These are phyloP conservation scores for Ectropis grisescens DNA, from an alignment of 1,140 invertebrate species.

Conservation along the genomic window DNA sequence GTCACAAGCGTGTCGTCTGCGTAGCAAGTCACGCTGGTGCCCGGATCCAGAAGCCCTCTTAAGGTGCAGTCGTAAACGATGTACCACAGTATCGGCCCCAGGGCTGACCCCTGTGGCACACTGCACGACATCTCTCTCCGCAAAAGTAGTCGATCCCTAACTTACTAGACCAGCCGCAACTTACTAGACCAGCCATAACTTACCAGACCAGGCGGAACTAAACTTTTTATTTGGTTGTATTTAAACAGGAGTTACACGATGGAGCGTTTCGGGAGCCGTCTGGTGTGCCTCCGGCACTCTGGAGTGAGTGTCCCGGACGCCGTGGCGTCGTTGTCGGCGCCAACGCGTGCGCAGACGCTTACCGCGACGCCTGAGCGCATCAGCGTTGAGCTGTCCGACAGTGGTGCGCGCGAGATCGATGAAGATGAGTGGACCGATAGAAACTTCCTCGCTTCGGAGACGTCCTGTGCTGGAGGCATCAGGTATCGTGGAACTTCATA, in stretches of 20 bases:
- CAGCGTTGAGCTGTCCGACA: slow-evolving; percentile 74
- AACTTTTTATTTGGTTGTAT: no score
- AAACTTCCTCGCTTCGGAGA: slow-evolving; percentile 80
- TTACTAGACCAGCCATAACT: no score
- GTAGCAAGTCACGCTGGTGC: no score
- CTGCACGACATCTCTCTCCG: no score
- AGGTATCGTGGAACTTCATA: slow-evolving; percentile 31
- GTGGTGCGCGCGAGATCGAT: slow-evolving; percentile 84
- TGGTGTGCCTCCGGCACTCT: slow-evolving; percentile 45
- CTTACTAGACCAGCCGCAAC: no score
- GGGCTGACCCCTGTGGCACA: no score
- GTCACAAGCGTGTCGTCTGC: no score
- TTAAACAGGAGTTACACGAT: slow-evolving; percentile 39
- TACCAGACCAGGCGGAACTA: no score
- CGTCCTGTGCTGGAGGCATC: slow-evolving; percentile 81
- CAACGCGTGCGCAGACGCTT: slow-evolving; percentile 44
- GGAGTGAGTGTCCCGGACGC: slow-evolving; percentile 24
- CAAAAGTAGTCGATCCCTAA: no score
- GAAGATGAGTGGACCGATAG: slow-evolving; percentile 95
- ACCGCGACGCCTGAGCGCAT: slow-evolving; percentile 80
- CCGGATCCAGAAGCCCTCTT: no score
- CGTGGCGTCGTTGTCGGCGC: slow-evolving; percentile 2
- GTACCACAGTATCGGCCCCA: no score
- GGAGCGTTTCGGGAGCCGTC: slow-evolving; percentile 42
- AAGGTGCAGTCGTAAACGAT: no score